phyloP scores from a whole-genome alignment of 2,797 vertebrate species.

The Propithecus deckenii region DNA sequence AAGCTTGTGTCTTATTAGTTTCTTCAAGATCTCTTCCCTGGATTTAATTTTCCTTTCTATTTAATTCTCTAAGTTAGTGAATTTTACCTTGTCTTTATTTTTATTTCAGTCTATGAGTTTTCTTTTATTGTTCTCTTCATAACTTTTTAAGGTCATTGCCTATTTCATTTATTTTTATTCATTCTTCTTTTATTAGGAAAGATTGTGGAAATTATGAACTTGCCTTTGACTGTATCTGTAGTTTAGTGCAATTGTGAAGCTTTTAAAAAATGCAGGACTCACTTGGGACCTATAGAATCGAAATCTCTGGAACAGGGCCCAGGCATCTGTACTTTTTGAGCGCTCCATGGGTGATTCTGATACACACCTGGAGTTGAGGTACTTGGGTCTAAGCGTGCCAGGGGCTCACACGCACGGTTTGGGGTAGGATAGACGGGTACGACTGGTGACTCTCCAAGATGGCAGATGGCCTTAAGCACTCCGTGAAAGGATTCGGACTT shows the following conservation, averaged over 20 bases:
- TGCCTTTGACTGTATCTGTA: background rate
- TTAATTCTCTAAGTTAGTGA: slow-evolving; percentile 31
- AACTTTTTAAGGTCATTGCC: slow-evolving; percentile 2
- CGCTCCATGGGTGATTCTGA: background rate
- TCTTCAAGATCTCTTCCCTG: background rate
- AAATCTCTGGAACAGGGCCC: background rate
- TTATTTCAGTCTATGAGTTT: background rate
- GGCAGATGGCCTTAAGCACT: background rate
- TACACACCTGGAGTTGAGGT: background rate
- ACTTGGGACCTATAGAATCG: background rate
- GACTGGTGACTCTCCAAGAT: background rate
- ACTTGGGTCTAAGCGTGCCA: background rate
- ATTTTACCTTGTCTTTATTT: background rate
- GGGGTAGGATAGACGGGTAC: background rate
- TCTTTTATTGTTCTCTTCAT: background rate
- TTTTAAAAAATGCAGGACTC: background rate
- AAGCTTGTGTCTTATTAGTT: background rate
- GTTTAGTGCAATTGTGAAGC: background rate
- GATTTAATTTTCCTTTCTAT: slow-evolving; percentile 39
- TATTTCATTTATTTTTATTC: slow-evolving; percentile 32
- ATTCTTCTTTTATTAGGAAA: slow-evolving; percentile 20
- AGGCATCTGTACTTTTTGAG: background rate
- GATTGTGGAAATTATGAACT: background rate
- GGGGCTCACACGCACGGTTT: background rate
- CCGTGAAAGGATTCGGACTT: background rate